Base-by-base conservation (phyloP, 1,140 invertebrate genomes). In the Neodiprion fabricii region DNA sequence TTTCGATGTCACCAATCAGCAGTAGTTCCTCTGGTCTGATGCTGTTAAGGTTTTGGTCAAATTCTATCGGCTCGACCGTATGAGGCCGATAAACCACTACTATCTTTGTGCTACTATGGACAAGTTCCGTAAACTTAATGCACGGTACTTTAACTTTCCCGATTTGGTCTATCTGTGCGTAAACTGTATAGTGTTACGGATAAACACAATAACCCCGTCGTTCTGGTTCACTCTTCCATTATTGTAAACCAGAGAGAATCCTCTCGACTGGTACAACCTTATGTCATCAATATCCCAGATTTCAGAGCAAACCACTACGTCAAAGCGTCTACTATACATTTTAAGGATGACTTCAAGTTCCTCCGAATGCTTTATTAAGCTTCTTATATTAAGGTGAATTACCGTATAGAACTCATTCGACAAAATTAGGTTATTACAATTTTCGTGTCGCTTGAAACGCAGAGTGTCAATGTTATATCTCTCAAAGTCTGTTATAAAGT, bases 1-100 rank as follows among this genome's bases (percentile, higher is more conserved):
- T 71, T 23, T 71, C n/a, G 14, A 71, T 71, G 70, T 71, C 70
- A 40, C 70, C 70, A 49, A 71, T 71, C 70, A 71, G 21, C 47
- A 71, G 17, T 5, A 71, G 1, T 71, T 71, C 70, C 17, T 71
- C 70, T 40, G 70, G 40, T 21, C 47, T 48, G 47, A 9, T 8
- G 40, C 28, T 28, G 3, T n/a, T 71, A n/a, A 71, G 70, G 5
- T 71, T 71, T 40, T 48, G n/a, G 1, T 23, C 47, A n/a, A 71
- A 71, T 1, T 14, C 14, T 71, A 14, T 48, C n/a, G n/a, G n/a
- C 49, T 71, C 47, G 2, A 48, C 70, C 1, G 70, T 71, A 40
- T 71, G 70, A n/a, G 70, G 70, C 47, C 70, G 17, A 40, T 71
- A 71, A 17, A 71, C 49, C 21, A 40, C 70, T 1, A 71, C 47